phyloP scores from a whole-genome alignment of 1,140 invertebrate genomes.

The Anastrepha ludens region DNA sequence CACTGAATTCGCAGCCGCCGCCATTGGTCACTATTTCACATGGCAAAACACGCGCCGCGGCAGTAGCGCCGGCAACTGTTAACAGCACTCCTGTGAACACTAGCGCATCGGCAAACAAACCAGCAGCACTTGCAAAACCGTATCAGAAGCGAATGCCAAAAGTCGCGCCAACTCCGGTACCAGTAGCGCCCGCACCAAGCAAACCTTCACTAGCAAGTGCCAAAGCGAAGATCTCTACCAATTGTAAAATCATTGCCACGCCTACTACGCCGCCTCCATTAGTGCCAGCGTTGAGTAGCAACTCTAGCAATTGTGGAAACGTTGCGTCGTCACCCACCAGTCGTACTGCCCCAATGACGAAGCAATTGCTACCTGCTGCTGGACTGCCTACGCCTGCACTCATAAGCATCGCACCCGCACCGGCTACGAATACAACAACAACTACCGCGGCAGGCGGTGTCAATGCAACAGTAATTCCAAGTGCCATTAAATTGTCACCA shows the following conservation, averaged over 20 bases:
- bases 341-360: constrained; percentile 53
- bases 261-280: constrained; percentile 70
- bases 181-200: constrained; percentile 54
- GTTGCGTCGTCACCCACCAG: background rate
- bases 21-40: constrained; percentile 70
- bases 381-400: constrained; percentile 63
- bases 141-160: constrained; percentile 64
- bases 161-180: constrained; percentile 51
- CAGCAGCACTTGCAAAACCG: constrained; percentile 62
- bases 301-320: background rate
- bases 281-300: constrained; percentile 58
- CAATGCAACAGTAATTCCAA: background rate
- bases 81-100: background rate
- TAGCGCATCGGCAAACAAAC: constrained; percentile 27
- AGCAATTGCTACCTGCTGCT: constrained; percentile 19
- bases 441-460: background rate
- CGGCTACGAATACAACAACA: background rate
- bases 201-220: constrained; percentile 43
- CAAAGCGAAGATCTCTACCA: constrained; percentile 57
- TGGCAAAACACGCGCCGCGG: constrained; percentile 53
- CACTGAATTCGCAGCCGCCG: constrained; percentile 63
- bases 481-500: constrained; percentile 12
- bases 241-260: constrained; percentile 65
- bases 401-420: constrained; percentile 64
- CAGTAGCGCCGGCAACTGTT: constrained; percentile 52